These are phyloP conservation scores for Pseudotriccus pelzelni DNA, from an alignment of 2,797 vertebrate species.

Conservation along the genomic window DNA sequence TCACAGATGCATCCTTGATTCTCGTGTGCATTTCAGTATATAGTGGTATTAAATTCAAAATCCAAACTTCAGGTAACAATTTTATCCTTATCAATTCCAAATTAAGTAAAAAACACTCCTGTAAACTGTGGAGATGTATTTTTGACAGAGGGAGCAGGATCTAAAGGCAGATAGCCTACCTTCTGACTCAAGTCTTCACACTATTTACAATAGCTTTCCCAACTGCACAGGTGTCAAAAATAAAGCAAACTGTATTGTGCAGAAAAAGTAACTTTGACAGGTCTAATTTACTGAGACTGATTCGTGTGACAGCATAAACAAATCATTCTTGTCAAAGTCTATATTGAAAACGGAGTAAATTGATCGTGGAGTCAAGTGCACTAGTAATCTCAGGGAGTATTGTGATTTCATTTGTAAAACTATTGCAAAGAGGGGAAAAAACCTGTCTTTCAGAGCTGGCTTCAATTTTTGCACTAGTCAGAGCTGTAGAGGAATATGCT, in stretches of 20 bases:
- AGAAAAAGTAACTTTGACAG: slow-evolving; percentile 71
- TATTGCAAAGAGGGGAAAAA: slow-evolving; percentile 9
- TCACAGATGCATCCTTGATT: not conserved
- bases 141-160: not conserved
- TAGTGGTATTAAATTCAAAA: not conserved
- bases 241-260: slow-evolving; percentile 55
- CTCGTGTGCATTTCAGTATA: not conserved
- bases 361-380: slow-evolving; percentile 56
- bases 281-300: slow-evolving; percentile 71
- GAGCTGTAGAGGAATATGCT: not conserved
- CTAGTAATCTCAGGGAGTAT: slow-evolving; percentile 64
- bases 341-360: slow-evolving; percentile 71
- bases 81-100: not conserved
- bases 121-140: not conserved
- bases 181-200: slow-evolving; percentile 29
- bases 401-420: slow-evolving; percentile 70
- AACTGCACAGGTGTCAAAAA: slow-evolving; percentile 64
- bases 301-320: slow-evolving; percentile 70
- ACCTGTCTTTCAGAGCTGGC: slow-evolving; percentile 6
- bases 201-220: slow-evolving; percentile 51
- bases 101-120: not conserved
- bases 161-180: not conserved
- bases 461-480: not conserved
- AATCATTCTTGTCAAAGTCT: slow-evolving; percentile 74
- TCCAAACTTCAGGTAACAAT: not conserved